Percentiles rank a stretch among this genome's conserved stretches.
Conservation (phyloP, 2,113 vertebrate species). For the Prionailurus bengalensis region DNA sequence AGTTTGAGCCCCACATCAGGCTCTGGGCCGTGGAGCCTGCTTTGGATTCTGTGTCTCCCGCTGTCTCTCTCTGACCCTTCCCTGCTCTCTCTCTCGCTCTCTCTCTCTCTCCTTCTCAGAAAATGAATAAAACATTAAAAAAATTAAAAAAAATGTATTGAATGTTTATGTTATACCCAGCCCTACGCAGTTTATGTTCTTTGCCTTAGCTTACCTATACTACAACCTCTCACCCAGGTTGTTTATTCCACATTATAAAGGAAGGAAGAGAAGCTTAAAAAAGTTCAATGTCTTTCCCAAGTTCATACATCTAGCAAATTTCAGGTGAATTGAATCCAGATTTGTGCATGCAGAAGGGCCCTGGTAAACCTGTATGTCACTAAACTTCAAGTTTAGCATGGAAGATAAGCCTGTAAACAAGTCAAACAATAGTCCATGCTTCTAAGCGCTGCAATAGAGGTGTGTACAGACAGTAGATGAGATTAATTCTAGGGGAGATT, state of each 20-base stretch:
- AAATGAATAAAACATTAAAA: no score
- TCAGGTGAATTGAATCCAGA: neutral
- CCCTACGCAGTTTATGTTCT: neutral
- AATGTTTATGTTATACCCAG: neutral
- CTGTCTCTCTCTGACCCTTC: no score
- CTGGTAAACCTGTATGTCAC: neutral
- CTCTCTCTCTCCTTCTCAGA: no score
- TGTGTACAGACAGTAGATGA: neutral
- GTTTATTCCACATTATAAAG: neutral
- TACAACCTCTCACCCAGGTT: neutral
- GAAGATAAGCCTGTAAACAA: slow-evolving; percentile 15
- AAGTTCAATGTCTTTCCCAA: neutral
- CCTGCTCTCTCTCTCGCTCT: no score
- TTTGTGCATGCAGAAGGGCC: neutral
- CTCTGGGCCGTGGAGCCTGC: no score
- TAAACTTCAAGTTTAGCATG: neutral
- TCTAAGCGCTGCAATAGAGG: neutral
- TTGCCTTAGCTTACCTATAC: neutral
- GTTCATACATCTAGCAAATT: neutral
- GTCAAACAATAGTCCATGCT: neutral
- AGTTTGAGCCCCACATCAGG: no score
- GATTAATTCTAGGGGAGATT: neutral
- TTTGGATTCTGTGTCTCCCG: no score
- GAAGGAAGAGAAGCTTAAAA: slow-evolving; percentile 14
- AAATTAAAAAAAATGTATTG: neutral